A percentile compares a stretch with the other conserved stretches of the same genome.
These are phyloP conservation scores for Poecilia picta DNA, from an alignment of 2,797 vertebrate species.

Conservation along the genomic window DNA sequence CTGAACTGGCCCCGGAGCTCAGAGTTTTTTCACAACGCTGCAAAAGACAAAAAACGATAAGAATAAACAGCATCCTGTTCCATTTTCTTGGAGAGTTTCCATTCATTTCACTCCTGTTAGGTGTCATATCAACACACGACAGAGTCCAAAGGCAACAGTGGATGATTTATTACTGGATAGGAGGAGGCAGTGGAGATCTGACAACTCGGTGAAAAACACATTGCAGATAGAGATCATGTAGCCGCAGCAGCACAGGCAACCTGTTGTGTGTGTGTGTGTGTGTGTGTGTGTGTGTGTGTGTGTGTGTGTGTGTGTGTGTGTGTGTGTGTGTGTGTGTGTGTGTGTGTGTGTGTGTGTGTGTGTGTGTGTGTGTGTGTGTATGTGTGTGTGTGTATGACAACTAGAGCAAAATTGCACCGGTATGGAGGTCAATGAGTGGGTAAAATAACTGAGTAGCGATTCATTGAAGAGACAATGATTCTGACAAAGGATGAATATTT, in stretches of 20 bases:
- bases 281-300: too few species aligned
- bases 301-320: too few species aligned
- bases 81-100: slow-evolving; percentile 7
- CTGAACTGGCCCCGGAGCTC: background rate
- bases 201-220: slow-evolving; percentile 29
- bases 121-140: slow-evolving; percentile 21
- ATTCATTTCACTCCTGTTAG: slow-evolving; percentile 14
- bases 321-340: too few species aligned
- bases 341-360: too few species aligned
- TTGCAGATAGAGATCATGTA: slow-evolving; percentile 17
- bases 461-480: background rate
- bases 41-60: background rate
- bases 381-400: background rate
- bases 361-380: too few species aligned
- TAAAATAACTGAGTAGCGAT: background rate
- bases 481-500: background rate
- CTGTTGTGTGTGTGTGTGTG: background rate
- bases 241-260: background rate
- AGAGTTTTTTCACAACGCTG: background rate
- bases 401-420: background rate
- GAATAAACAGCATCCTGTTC: background rate
- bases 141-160: slow-evolving; percentile 15
- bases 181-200: slow-evolving; percentile 3
- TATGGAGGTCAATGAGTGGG: background rate
- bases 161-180: slow-evolving; percentile 39